Evolutionary conservation across 2,113 vertebrate species (phyloP).

Genomic region (Caracal caracal): DNA sequence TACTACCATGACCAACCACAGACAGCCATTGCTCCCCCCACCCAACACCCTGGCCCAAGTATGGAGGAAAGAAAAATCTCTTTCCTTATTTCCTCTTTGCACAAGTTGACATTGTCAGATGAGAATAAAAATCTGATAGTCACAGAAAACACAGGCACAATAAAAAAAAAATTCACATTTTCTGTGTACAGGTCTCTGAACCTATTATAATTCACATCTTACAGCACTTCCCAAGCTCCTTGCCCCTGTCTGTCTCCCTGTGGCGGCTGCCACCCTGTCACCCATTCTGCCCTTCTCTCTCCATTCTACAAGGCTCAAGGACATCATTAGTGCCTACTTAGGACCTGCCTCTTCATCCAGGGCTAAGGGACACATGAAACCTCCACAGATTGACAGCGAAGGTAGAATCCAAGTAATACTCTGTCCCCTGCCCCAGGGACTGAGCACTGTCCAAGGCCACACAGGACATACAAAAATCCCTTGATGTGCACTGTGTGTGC

Average conservation of each 20-base stretch:
- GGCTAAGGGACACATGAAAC: background rate
- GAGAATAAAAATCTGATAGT: background rate
- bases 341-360: background rate
- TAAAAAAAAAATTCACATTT: background rate
- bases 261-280: background rate
- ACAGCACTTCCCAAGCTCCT: background rate
- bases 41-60: background rate
- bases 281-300: background rate
- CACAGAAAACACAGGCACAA: background rate
- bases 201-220: background rate
- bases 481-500: background rate
- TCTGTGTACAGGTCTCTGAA: background rate
- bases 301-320: background rate
- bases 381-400: background rate
- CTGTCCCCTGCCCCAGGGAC: background rate
- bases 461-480: background rate
- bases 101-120: background rate
- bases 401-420: background rate
- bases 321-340: background rate
- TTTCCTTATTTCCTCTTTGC: background rate
- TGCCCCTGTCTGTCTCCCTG: background rate
- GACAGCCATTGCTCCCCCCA: background rate
- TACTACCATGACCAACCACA: background rate
- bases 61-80: background rate
- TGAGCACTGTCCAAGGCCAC: background rate